Base-by-base conservation (phyloP, 2,888 invertebrate genomes). In the Drosophila trichaetosa region DNA sequence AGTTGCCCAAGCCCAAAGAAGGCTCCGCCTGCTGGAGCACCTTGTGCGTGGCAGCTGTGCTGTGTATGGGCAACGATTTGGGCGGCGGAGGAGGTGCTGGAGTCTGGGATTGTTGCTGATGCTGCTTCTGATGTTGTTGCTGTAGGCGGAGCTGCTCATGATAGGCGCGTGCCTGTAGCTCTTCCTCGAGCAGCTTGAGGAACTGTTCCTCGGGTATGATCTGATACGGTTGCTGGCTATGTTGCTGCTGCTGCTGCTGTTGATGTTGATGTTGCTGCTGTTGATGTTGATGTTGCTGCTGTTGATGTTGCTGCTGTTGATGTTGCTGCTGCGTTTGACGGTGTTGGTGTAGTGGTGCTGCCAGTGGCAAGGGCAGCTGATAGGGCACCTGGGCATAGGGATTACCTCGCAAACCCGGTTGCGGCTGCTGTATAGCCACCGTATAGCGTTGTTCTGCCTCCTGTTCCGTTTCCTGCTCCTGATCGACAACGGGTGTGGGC, bases 121-220 rank as follows among this genome's bases (percentile, higher is more conserved):
- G 73, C 0, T 76, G 82, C 0, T 70, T 84, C 0, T 69, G 78
- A 1, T 80, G 82, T 21, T 89, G 88, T 16, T 91, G 90, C 13
- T 88, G 81, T 46, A 84, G 83, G 4, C 87, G 69, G 69, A 90
- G 80, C 34, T 89, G 87, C 62, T 92, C 92, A 42, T 92, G 91
- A 48, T 90, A 90, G 36, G 92, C 92, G 56, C 92, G 85, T 0
- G 90, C 91, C 68, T 92, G 91, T 13, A 93, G 68, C 68, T 93
- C 92, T 48, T 92, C 91, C 70, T 93, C 92, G 27, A 93, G 80
- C 18, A 93, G 79, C 61, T 91, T 92, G 0, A 93, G 73, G 36
- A 93, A 91, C 57, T 93, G 92, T 33, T 93, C 92, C 67, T 93
- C 92, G 18, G 92, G 92, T 73, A 92, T 89, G n/a, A 92, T 82